Conservation (phyloP, 2,113 vertebrate genomes). For the Erpornis zantholeuca region DNA sequence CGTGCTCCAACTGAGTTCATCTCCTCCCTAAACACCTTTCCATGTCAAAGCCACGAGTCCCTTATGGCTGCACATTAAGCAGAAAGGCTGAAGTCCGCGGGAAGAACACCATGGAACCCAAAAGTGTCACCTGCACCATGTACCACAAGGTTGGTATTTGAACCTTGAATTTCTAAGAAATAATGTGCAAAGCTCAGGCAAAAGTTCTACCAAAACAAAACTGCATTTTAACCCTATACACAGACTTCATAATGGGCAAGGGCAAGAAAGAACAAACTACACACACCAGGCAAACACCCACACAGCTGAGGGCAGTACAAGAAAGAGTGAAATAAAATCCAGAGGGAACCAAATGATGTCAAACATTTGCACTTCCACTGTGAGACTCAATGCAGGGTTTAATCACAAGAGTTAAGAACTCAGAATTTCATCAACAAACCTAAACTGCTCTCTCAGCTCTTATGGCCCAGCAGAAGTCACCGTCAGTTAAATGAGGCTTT, state of each 20-base stretch:
- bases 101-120: background rate
- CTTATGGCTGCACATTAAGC: background rate
- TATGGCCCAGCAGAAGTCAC: background rate
- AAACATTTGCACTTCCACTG: background rate
- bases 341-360: background rate
- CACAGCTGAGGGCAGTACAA: background rate
- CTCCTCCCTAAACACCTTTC: background rate
- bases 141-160: background rate
- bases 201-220: background rate
- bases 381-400: background rate
- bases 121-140: background rate
- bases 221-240: background rate
- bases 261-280: background rate
- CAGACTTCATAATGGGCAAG: background rate
- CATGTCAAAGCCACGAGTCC: background rate
- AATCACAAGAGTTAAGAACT: background rate
- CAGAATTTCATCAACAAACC: background rate
- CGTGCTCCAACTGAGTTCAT: background rate
- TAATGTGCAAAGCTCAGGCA: background rate
- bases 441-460: background rate
- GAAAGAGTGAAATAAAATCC: background rate
- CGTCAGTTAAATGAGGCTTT: background rate
- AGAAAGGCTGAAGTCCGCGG: background rate
- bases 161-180: background rate
- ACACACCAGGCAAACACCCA: background rate